Base-by-base conservation (phyloP, 2,888 invertebrate genomes). In the Pherbina coryleti region DNA sequence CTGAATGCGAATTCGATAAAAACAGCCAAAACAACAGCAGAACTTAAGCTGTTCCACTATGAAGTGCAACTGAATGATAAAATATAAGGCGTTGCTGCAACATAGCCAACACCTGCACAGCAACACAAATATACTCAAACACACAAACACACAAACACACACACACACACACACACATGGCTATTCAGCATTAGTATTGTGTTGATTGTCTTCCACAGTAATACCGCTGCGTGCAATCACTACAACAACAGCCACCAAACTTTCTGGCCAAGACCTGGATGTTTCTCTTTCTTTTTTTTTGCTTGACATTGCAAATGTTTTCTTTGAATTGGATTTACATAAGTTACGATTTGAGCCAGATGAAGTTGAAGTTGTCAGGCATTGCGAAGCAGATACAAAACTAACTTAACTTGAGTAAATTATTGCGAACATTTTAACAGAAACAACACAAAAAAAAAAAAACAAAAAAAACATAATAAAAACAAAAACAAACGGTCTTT, bases 391-490 rank as follows among this genome's bases (percentile, higher is more conserved):
- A 44, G 22, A 11, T 5, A 49, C 44, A 44, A 22, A 19, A 67
- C 19, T n/a, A 60, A 60, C 60, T 60, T 67, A 49, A 67, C 67
- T 67, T 19, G 49, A 49, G 67, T 67, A 22, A 49, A 49, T 67
- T 67, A 67, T 67, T 49, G 49, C 5, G 49, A 2, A 67, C 19
- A 22, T 22, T 25, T 34, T 14, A 14, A 28, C n/a, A n/a, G 3
- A 14, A 31, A 11, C 17, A 7, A 17, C 31, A 64, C 34, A 5
- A 34, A 64, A 14, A 64, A 7, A 14, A 11, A 28, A n/a, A 5
- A 31, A n/a, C 28, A n/a, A 31, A 11, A 31, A 28, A 11, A 62
- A 11, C 31, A 19, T n/a, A n/a, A 34, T 5, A 17, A 64, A 34
- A 44, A 44, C 37, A 37, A 37, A 5, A 37, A 37, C 31, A 31